Conservation (phyloP, 2,113 vertebrate species). For the Lepidothrix coronata region DNA sequence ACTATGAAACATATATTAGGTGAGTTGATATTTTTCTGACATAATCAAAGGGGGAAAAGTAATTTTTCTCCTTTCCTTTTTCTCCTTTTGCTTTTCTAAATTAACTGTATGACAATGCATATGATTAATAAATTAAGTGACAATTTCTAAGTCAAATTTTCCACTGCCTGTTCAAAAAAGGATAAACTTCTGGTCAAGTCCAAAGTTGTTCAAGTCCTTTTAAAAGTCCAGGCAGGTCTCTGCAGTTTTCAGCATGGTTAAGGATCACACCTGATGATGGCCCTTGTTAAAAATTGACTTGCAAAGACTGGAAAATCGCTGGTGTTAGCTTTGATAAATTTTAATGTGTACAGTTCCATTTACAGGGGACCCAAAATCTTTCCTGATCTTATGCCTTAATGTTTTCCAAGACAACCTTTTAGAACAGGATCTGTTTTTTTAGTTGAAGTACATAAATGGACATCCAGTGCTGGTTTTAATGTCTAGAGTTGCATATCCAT, state of each 20-base stretch:
- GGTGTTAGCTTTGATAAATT: background rate
- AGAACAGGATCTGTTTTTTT: background rate
- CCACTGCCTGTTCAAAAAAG: background rate
- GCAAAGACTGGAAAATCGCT: background rate
- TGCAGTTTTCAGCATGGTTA: background rate
- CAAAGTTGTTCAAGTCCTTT: background rate
- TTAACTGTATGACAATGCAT: background rate
- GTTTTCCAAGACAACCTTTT: background rate
- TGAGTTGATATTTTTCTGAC: slow-evolving; percentile 75
- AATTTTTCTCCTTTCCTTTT: background rate
- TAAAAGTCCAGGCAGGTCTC: background rate
- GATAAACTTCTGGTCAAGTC: background rate
- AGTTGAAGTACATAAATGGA: background rate
- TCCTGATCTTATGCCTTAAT: background rate
- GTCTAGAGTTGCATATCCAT: background rate
- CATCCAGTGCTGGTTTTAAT: background rate
- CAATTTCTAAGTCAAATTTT: background rate
- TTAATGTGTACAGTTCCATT: background rate
- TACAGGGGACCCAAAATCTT: background rate
- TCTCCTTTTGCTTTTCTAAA: background rate
- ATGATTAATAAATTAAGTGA: background rate
- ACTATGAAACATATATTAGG: slow-evolving; percentile 98
- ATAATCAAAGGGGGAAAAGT: background rate
- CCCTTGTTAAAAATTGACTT: background rate
- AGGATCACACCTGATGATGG: background rate